Evolutionary conservation across 2,888 invertebrate genomes (phyloP).

Genomic region (Drosophila suboccidentalis): DNA sequence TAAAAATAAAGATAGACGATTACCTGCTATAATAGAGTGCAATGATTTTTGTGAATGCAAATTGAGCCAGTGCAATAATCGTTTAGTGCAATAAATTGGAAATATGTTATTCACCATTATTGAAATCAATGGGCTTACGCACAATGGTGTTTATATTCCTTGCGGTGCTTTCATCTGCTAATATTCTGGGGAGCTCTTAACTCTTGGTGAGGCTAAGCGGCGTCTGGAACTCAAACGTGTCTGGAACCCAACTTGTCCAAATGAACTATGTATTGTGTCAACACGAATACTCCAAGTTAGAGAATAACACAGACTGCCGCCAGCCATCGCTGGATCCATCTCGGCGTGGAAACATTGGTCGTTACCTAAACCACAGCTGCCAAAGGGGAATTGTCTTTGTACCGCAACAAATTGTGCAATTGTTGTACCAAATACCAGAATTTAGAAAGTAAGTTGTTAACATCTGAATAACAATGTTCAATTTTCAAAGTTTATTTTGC

Average conservation of each 20-base stretch:
- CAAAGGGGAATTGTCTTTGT: no score
- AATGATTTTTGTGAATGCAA: conserved; percentile 51
- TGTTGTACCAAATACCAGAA: conserved; percentile 86
- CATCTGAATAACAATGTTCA: not conserved
- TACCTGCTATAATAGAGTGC: conserved; percentile 69
- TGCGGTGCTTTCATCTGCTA: conserved; percentile 93
- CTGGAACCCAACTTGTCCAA: conserved; percentile 84
- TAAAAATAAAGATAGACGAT: conserved; percentile 26
- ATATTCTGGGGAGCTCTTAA: conserved; percentile 95
- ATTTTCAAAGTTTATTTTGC: conserved; percentile 55
- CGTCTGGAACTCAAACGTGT: conserved; percentile 85
- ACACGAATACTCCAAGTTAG: conserved; percentile 87
- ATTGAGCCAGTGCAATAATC: conserved; percentile 86
- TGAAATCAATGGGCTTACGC: conserved; percentile 90
- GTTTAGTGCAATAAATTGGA: conserved; percentile 89
- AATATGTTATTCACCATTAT: conserved; percentile 85
- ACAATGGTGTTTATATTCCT: conserved; percentile 87
- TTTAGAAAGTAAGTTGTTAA: conserved; percentile 35
- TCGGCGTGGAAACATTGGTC: conserved; percentile 93
- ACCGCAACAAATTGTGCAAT: conserved; percentile 86
- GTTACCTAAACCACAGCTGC: conserved; percentile 98
- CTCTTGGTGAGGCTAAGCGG: conserved; percentile 88
- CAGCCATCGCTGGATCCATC: conserved; percentile 89
- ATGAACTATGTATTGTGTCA: conserved; percentile 94
- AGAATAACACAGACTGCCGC: not conserved